These are phyloP conservation scores for Melolontha melolontha DNA, from an alignment of 2,888 invertebrate species.

Conservation along the genomic window DNA sequence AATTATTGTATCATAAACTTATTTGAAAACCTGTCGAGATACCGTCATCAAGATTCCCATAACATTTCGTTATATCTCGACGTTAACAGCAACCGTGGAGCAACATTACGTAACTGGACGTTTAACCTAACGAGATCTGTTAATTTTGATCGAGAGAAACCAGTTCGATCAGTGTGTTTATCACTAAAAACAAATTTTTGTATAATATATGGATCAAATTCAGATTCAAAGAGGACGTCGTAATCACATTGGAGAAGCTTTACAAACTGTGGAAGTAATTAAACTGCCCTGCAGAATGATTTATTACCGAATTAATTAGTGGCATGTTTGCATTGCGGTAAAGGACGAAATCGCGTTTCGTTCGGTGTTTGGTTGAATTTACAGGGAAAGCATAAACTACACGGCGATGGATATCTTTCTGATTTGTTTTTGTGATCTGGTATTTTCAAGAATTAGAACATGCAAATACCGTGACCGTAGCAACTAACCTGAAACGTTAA, in stretches of 20 bases:
- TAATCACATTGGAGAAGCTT: constrained; percentile 18
- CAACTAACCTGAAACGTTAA: no score
- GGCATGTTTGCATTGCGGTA: constrained; percentile 5
- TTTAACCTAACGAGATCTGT: constrained; percentile 24
- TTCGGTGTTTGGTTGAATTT: constrained; percentile 9
- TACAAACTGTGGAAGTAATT: constrained; percentile 10
- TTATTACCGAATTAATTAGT: constrained; percentile 24
- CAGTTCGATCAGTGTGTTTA: constrained; percentile 16
- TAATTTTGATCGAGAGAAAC: constrained; percentile 21
- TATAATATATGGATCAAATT: constrained; percentile 20
- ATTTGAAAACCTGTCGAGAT: neutral
- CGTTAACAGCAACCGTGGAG: neutral
- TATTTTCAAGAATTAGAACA: constrained; percentile 30
- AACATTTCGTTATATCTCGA: neutral
- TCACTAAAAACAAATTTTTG: constrained; percentile 21
- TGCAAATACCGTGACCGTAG: constrained; percentile 29
- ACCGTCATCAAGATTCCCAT: neutral
- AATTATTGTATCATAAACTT: constrained; percentile 1
- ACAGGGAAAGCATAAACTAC: constrained; percentile 21
- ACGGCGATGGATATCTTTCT: constrained; percentile 19
- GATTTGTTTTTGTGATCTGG: constrained; percentile 3
- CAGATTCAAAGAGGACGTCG: constrained; percentile 5
- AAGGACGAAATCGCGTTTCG: constrained; percentile 14
- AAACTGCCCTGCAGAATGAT: constrained; percentile 16
- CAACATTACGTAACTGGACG: constrained; percentile 4